Conservation (phyloP, 2,888 invertebrate genomes). For the Podabrus alpinus region DNA sequence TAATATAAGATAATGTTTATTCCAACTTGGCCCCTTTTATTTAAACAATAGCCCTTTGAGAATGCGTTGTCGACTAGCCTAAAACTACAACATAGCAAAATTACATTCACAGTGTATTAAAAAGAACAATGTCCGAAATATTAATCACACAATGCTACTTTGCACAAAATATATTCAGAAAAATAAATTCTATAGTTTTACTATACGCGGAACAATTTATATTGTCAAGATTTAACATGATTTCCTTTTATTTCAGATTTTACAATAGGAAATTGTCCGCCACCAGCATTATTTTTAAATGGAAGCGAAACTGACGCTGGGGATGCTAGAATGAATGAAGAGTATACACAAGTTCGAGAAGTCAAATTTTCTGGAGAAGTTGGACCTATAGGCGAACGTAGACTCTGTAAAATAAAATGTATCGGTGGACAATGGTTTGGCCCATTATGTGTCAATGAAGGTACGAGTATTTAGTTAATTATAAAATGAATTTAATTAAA, state of each 20-base stretch:
- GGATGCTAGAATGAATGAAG: constrained; percentile 49
- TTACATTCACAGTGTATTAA: too few species aligned
- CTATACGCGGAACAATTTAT: too few species aligned
- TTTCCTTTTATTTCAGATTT: constrained; percentile 40
- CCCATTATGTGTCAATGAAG: constrained; percentile 64
- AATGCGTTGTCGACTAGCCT: too few species aligned
- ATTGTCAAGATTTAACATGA: too few species aligned
- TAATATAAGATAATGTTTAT: too few species aligned
- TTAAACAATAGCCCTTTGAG: too few species aligned
- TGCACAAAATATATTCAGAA: background rate
- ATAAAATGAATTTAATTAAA: background rate
- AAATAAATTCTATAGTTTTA: background rate
- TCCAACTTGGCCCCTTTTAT: too few species aligned
- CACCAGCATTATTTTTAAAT: constrained; percentile 54
- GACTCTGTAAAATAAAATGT: constrained; percentile 83
- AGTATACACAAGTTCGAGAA: constrained; percentile 57
- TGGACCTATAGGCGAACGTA: constrained; percentile 71
- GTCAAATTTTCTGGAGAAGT: constrained; percentile 79
- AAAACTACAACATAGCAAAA: too few species aligned
- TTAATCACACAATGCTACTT: background rate
- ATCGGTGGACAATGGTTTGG: constrained; percentile 85
- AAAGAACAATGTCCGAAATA: too few species aligned
- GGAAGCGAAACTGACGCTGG: constrained; percentile 54
- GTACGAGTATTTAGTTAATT: constrained; percentile 12
- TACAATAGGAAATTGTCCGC: constrained; percentile 53